These are phyloP conservation scores for Pseudococcus jackbeardsleyi DNA, from an alignment of 2,888 invertebrate species.

Conservation along the genomic window DNA sequence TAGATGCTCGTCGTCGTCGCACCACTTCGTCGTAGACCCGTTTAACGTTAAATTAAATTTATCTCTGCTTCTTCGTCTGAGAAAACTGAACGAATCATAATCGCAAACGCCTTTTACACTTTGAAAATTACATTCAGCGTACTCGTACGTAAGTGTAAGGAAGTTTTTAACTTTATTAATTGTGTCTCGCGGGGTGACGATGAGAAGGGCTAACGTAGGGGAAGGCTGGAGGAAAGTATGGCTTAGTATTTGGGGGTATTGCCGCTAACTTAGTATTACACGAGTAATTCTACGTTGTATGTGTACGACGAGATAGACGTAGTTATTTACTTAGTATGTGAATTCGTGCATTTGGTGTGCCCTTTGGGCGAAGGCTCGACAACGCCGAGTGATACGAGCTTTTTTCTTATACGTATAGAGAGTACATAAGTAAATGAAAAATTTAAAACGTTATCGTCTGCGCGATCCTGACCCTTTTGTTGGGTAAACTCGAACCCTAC, in stretches of 20 bases:
- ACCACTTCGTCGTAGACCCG: neutral
- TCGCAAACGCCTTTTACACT: slow-evolving; percentile 21
- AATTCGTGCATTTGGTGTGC: slow-evolving; percentile 9
- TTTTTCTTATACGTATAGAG: neutral
- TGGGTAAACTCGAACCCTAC: slow-evolving; percentile 5
- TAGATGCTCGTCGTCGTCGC: neutral
- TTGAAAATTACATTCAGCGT: slow-evolving; percentile 10
- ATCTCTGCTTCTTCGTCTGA: neutral
- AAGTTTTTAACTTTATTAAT: slow-evolving; percentile 28
- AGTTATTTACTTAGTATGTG: slow-evolving; percentile 25
- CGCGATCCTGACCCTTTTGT: neutral
- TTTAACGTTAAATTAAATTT: slow-evolving; percentile 16
- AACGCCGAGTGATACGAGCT: neutral
- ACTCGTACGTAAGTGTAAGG: neutral
- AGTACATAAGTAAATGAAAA: slow-evolving; percentile 7
- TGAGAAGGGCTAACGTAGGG: neutral
- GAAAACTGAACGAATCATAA: neutral
- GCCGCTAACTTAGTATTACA: neutral
- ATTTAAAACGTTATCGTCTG: slow-evolving; percentile 24
- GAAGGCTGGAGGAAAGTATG: neutral
- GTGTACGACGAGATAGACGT: neutral
- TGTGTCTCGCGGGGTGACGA: neutral
- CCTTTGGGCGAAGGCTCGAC: neutral
- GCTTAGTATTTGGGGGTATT: neutral
- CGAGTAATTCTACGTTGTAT: neutral